Percentiles rank a stretch among this genome's conserved stretches.
Conservation (phyloP, 2,797 vertebrate genomes). For the Liasis olivaceus region DNA sequence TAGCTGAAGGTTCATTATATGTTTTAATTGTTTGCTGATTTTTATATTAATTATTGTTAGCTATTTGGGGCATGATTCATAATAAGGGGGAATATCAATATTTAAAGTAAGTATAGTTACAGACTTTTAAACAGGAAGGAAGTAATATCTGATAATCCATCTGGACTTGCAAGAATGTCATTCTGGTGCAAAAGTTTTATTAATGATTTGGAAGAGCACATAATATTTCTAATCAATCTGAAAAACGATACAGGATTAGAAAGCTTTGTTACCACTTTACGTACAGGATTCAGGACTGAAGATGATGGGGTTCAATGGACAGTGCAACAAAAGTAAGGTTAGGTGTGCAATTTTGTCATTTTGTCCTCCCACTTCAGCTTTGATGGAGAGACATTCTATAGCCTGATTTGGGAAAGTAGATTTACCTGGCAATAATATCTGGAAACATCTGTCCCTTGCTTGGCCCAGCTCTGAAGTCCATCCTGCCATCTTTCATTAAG, state of each 20-base stretch:
- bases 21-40: neutral
- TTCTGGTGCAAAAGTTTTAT: neutral
- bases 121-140: neutral
- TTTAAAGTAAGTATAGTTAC: neutral
- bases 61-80: neutral
- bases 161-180: neutral
- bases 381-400: no score
- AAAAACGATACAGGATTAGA: neutral
- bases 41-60: neutral
- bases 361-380: no score
- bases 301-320: neutral
- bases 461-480: no score
- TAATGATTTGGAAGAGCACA: neutral
- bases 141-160: neutral
- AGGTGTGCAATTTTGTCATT: no score
- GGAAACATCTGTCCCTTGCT: no score
- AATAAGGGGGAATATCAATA: neutral
- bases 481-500: no score
- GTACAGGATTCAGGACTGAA: neutral
- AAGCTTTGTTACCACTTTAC: neutral
- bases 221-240: neutral
- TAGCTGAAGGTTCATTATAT: neutral
- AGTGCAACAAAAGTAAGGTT: no score
- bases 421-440: no score
- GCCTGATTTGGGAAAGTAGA: no score